Evolutionary conservation across 1,140 invertebrate genomes (phyloP).

Genomic region (Microplitis mediator): DNA sequence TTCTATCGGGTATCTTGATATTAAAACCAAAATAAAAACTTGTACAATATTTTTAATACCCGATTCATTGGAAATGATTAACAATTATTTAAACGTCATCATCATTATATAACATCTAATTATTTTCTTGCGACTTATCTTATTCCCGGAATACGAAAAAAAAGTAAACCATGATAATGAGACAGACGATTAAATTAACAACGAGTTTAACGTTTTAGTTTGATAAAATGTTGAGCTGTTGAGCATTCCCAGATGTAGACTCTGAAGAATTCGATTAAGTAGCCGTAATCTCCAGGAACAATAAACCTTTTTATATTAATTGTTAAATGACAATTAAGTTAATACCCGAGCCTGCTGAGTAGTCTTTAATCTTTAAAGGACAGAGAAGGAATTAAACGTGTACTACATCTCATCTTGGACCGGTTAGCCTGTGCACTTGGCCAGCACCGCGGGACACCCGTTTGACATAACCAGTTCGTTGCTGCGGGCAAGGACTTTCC

Average conservation of each 20-base stretch:
- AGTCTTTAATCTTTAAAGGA: not conserved
- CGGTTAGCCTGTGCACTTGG: not conserved
- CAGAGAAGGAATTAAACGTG: conserved; percentile 1
- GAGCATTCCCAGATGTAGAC: not conserved
- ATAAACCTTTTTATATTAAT: not conserved
- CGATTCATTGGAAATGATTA: too few species aligned
- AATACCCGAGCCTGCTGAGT: not conserved
- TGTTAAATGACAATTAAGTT: not conserved
- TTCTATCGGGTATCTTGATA: too few species aligned
- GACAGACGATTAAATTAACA: too few species aligned
- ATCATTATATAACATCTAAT: too few species aligned
- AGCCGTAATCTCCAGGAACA: not conserved
- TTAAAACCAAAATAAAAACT: too few species aligned
- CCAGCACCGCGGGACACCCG: not conserved
- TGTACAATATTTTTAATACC: too few species aligned
- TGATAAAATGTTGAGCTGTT: too few species aligned
- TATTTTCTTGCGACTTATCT: too few species aligned
- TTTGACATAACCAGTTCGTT: conserved; percentile 30
- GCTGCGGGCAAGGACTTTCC: conserved; percentile 4
- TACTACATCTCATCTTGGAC: not conserved
- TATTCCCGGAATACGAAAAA: too few species aligned
- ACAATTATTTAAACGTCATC: too few species aligned
- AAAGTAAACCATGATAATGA: too few species aligned
- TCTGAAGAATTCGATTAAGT: not conserved
- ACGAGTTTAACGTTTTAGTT: too few species aligned